Conservation (phyloP, 2,113 vertebrate species). For the Psephotus haematonotus region DNA sequence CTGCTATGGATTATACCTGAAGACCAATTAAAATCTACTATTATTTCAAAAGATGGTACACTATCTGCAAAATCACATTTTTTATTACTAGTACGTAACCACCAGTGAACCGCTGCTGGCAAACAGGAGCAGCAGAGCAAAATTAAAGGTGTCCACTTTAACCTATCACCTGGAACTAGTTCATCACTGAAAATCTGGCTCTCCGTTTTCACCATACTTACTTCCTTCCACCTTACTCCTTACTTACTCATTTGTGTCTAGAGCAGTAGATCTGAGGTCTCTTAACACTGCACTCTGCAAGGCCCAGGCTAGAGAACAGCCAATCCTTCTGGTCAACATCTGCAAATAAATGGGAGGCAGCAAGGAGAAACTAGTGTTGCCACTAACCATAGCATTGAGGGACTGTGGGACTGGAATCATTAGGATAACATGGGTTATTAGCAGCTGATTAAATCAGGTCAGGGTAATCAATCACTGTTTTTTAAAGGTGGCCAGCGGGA, state of each 20-base stretch:
- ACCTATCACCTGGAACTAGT: not conserved
- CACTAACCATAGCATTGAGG: not conserved
- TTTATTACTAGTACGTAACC: not conserved
- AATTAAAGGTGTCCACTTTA: not conserved
- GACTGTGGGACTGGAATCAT: not conserved
- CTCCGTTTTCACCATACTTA: not conserved
- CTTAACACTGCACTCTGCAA: not conserved
- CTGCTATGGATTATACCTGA: not conserved
- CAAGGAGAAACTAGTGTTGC: not conserved
- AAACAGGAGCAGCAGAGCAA: not conserved
- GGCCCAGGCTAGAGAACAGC: not conserved
- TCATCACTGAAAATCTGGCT: not conserved
- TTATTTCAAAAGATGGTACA: not conserved
- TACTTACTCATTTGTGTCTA: rapidly evolving
- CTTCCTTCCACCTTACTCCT: not conserved
- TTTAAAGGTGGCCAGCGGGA: not conserved
- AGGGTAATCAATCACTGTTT: not conserved
- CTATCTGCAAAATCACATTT: not conserved
- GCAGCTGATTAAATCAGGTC: not conserved
- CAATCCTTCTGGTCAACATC: not conserved
- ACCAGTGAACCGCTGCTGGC: not conserved
- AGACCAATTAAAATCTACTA: not conserved
- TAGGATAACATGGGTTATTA: not conserved
- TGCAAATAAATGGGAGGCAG: not conserved
- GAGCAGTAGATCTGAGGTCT: not conserved